These are phyloP conservation scores for Drosophila pectinifera DNA, from an alignment of 1,140 invertebrate species.

Conservation along the genomic window DNA sequence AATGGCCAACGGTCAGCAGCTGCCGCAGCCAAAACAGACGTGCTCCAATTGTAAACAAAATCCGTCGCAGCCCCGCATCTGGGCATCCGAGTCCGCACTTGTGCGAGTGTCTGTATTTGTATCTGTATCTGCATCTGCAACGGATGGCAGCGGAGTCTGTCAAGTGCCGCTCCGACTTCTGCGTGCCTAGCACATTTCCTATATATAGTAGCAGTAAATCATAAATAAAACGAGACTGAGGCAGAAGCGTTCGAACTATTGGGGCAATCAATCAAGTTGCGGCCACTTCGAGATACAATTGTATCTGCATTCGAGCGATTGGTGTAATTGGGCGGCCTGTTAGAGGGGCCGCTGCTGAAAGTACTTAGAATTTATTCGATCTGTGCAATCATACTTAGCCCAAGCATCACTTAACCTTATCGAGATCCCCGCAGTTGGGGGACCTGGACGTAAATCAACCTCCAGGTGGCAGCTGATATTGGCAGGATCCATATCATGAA, in stretches of 20 bases:
- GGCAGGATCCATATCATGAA: constrained; percentile 64
- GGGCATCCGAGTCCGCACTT: constrained; percentile 16
- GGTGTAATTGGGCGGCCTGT: constrained; percentile 34
- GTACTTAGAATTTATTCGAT: constrained; percentile 39
- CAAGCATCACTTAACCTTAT: constrained; percentile 16
- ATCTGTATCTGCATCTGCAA: constrained; percentile 58
- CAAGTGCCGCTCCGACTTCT: constrained; percentile 47
- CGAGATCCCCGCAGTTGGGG: constrained; percentile 2
- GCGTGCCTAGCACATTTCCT: constrained; percentile 60
- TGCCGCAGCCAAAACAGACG: constrained; percentile 74
- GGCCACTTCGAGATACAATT: constrained; percentile 51
- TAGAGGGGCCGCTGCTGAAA: constrained; percentile 32
- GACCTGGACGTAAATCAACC: constrained; percentile 16
- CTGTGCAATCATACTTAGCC: constrained; percentile 1
- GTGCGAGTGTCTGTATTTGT: constrained; percentile 6
- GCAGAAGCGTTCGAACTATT: constrained; percentile 18
- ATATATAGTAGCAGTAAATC: constrained; percentile 67
- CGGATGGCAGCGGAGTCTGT: constrained; percentile 40
- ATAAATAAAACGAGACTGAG: constrained; percentile 40
- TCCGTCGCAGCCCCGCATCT: constrained; percentile 21
- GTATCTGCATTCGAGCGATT: constrained; percentile 37
- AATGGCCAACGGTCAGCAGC: constrained; percentile 69
- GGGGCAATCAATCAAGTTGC: constrained; percentile 58
- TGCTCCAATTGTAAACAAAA: constrained; percentile 81
- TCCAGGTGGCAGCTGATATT: constrained; percentile 56